A percentile compares a stretch with the other conserved stretches of the same genome.
phyloP scores from a whole-genome alignment of 2,888 invertebrate genomes.

The Aelia acuminata region DNA sequence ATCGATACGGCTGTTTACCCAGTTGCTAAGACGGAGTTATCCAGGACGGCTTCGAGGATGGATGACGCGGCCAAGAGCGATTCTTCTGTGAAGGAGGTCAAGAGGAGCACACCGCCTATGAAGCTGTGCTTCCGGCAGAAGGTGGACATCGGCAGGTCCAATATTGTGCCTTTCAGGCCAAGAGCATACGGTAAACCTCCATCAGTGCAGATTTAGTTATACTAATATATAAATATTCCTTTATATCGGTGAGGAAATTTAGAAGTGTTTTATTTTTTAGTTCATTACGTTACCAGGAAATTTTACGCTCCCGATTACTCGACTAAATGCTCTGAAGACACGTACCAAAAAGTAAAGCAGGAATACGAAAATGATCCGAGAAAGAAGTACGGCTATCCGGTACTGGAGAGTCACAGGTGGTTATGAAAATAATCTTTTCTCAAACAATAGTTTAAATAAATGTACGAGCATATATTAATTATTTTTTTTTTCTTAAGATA shows the following conservation, averaged over 20 bases:
- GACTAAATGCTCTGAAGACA: slow-evolving; percentile 51
- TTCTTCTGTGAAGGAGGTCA: slow-evolving; percentile 4
- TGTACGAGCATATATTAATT: neutral
- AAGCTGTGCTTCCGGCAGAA: slow-evolving; percentile 63
- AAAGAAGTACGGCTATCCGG: slow-evolving; percentile 60
- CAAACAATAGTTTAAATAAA: neutral
- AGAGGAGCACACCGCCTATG: slow-evolving; percentile 60
- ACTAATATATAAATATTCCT: too few relatives aligned
- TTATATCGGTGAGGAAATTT: too few relatives aligned
- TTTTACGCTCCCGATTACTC: slow-evolving; percentile 62
- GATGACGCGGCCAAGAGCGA: slow-evolving; percentile 41
- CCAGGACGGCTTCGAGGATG: slow-evolving; percentile 5
- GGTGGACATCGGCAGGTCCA: slow-evolving; percentile 60
- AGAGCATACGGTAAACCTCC: slow-evolving; percentile 60
- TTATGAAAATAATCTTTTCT: neutral
- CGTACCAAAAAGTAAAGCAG: slow-evolving; percentile 56
- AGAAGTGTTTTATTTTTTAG: slow-evolving; percentile 60
- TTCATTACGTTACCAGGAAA: slow-evolving; percentile 63
- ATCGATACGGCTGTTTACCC: slow-evolving; percentile 56
- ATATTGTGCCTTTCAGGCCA: slow-evolving; percentile 61
- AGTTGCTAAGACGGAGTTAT: slow-evolving; percentile 61
- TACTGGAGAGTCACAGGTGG: slow-evolving; percentile 64
- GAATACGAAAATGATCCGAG: slow-evolving; percentile 59
- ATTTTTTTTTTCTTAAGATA: slow-evolving; percentile 61
- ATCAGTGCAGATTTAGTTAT: neutral